Base-by-base conservation (phyloP, 2,888 invertebrate genomes). In the Thera obeliscata region DNA sequence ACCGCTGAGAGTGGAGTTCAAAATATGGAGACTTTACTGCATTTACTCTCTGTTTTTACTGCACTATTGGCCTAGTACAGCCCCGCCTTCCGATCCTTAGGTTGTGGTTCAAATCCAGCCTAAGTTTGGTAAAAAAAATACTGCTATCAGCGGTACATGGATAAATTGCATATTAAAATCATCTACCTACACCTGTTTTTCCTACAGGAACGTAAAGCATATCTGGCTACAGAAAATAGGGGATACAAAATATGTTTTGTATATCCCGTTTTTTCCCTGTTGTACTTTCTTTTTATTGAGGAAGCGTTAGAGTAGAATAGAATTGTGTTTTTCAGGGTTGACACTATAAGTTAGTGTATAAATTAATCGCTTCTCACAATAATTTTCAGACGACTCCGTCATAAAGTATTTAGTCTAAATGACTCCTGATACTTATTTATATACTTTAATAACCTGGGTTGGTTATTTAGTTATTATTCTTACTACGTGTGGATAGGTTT, bases 251-350 rank as follows among this genome's bases (percentile, higher is more conserved):
- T 56, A 57, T 66, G 36, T 61, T 66, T 61, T 57, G 61, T 61
- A 61, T 56, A 57, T 49, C 38, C 38, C 41, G 41, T 41, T 41
- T 41, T 41, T 41, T 7, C 6, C 36, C 50, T 50, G 56, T 66
- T 61, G 61, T 66, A 61, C 56, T 46, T 61, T 46, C 3, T 61
- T 46, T 66, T 66, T 61, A 66, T 61, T 61, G 61, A 56, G 61
- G 50, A 56, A 61, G 56, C 50, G 41, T 41, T 41, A 41, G 35
- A 35, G 33, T 43, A 35, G 41, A 60, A 54, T 60, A 50, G 38
- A 60, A 60, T 55, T 65, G 46, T 3, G 48, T 59, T 60, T 55
- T 36, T 57, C 52, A 33, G 43, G 33, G n/a, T 49, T 49, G 3
- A 49, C 5, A 12, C 49, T 12, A 49, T n/a, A 49, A n/a, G 48